Conservation (phyloP, 30 jellyfish, hydroid and myxozoan species). For the Aurelia sp. region DNA sequence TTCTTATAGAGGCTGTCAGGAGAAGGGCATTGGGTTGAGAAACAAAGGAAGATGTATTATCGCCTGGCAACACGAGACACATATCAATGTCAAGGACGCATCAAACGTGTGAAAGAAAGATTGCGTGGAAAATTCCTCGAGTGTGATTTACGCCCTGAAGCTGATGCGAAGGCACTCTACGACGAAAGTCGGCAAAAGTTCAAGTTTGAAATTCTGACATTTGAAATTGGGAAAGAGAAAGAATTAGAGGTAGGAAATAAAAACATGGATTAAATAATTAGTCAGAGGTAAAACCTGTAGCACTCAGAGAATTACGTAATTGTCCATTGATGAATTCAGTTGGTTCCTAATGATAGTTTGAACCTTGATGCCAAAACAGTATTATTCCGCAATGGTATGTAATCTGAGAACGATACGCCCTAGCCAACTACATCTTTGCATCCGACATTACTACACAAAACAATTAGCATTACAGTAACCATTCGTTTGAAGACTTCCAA, state of each 20-base stretch:
- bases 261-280: no score
- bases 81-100: conserved; percentile 46
- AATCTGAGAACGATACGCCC: no score
- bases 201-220: neutral
- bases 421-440: no score
- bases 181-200: conserved; percentile 37
- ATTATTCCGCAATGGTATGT: no score
- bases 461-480: no score
- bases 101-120: conserved; percentile 37
- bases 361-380: no score
- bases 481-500: no score
- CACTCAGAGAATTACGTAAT: no score
- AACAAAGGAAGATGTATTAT: conserved; percentile 22
- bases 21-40: conserved; percentile 5
- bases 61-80: conserved; percentile 35
- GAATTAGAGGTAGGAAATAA: neutral
- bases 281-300: no score
- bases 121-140: conserved; percentile 33
- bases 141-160: conserved; percentile 19
- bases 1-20: neutral
- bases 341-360: no score
- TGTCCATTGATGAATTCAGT: no score
- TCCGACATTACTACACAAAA: no score
- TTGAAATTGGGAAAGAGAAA: conserved; percentile 4
- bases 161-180: conserved; percentile 3